Evolutionary conservation across 1,140 invertebrate genomes (phyloP).

Genomic region (Bombus superbus): DNA sequence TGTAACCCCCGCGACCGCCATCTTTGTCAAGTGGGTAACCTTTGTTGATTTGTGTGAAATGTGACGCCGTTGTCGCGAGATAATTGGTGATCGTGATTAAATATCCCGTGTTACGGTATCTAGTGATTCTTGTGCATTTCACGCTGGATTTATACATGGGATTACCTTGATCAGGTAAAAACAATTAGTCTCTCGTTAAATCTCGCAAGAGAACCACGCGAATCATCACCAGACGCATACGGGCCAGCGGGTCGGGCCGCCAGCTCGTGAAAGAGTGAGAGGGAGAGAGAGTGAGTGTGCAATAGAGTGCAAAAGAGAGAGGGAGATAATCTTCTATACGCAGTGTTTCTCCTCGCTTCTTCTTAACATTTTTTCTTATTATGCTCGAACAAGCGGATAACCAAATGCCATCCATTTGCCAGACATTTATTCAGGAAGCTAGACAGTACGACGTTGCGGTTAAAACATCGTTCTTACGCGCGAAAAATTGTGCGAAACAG

Average conservation of each 20-base stretch:
- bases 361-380: neutral
- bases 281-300: neutral
- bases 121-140: constrained; percentile 46
- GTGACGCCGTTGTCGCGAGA: constrained; percentile 79
- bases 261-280: constrained; percentile 25
- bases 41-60: constrained; percentile 83
- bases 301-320: constrained; percentile 31
- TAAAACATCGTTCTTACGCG: constrained; percentile 12
- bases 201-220: constrained; percentile 49
- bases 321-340: constrained; percentile 33
- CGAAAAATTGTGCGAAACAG: constrained; percentile 53
- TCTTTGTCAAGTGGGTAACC: constrained; percentile 82
- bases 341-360: constrained; percentile 2
- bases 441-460: neutral
- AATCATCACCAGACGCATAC: constrained; percentile 68
- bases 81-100: constrained; percentile 73
- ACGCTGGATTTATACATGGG: constrained; percentile 58
- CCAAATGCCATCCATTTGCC: neutral
- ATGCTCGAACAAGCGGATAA: neutral
- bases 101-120: constrained; percentile 55
- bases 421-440: neutral
- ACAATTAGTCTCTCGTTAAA: constrained; percentile 39
- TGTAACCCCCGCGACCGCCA: constrained; percentile 75
- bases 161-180: constrained; percentile 62
- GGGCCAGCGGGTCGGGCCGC: constrained; percentile 43